These are phyloP conservation scores for Nasonovia ribisnigri DNA, from an alignment of 2,888 invertebrate species.

Conservation along the genomic window DNA sequence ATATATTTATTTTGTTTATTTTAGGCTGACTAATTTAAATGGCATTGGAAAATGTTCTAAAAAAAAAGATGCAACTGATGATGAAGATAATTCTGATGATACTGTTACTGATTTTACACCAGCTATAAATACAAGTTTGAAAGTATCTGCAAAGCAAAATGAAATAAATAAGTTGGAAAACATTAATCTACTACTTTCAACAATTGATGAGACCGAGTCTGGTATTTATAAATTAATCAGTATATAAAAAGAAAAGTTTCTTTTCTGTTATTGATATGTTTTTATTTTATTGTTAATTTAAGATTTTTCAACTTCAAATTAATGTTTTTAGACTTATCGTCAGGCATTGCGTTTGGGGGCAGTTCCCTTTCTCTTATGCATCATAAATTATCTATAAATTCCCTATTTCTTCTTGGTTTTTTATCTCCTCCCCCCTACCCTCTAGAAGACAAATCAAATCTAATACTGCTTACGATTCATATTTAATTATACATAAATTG, in stretches of 20 bases:
- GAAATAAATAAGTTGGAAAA: background rate
- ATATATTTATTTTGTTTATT: background rate
- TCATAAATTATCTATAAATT: no score
- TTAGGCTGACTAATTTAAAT: conserved; percentile 25
- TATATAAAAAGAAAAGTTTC: background rate
- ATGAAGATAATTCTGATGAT: background rate
- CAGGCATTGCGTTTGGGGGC: no score
- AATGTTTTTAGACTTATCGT: no score
- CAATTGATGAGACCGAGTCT: background rate
- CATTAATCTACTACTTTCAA: background rate
- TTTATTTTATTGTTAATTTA: background rate
- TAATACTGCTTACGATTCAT: no score
- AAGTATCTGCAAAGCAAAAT: background rate
- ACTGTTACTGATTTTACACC: background rate
- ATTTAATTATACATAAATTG: background rate
- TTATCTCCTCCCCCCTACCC: no score
- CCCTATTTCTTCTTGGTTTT: no score
- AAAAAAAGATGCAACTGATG: background rate
- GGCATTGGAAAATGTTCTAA: background rate
- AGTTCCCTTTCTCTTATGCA: no score
- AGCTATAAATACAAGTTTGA: background rate
- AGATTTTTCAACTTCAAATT: background rate
- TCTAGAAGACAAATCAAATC: no score
- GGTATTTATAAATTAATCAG: conserved; percentile 33
- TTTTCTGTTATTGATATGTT: background rate